Conservation (phyloP, 2,888 invertebrate genomes). For the Callyntrura guangdongensis region DNA sequence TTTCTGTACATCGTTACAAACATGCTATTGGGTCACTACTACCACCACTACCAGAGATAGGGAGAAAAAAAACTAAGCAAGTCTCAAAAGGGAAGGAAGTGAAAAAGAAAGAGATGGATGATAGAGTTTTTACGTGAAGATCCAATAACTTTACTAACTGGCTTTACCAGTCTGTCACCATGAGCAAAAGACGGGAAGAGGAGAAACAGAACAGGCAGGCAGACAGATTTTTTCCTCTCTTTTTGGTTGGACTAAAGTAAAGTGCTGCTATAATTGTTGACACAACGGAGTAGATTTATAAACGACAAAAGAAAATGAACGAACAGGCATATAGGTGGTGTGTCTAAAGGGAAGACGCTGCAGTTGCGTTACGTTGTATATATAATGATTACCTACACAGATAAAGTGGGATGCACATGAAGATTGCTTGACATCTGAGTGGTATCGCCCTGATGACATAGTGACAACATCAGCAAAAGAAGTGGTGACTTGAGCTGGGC, state of each 20-base stretch:
- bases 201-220: neutral
- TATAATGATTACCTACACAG: neutral
- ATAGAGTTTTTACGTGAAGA: slow-evolving; percentile 75
- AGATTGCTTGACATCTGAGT: neutral
- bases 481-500: slow-evolving; percentile 23
- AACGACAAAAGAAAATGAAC: slow-evolving; percentile 29
- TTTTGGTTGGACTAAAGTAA: slow-evolving; percentile 18
- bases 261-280: slow-evolving; percentile 80
- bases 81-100: slow-evolving; percentile 76
- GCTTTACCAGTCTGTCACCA: slow-evolving; percentile 50
- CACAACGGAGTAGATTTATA: slow-evolving; percentile 65
- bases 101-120: slow-evolving; percentile 77
- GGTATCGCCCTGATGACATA: slow-evolving; percentile 64
- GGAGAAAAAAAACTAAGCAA: slow-evolving; percentile 53
- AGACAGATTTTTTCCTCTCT: neutral
- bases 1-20: neutral
- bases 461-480: slow-evolving; percentile 72
- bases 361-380: neutral
- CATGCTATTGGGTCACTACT: neutral
- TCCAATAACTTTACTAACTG: slow-evolving; percentile 72
- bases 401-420: neutral
- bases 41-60: neutral
- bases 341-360: neutral
- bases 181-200: slow-evolving; percentile 14
- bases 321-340: neutral